phyloP scores from a whole-genome alignment of 2,797 vertebrate species.

The Eulemur albifrons region DNA sequence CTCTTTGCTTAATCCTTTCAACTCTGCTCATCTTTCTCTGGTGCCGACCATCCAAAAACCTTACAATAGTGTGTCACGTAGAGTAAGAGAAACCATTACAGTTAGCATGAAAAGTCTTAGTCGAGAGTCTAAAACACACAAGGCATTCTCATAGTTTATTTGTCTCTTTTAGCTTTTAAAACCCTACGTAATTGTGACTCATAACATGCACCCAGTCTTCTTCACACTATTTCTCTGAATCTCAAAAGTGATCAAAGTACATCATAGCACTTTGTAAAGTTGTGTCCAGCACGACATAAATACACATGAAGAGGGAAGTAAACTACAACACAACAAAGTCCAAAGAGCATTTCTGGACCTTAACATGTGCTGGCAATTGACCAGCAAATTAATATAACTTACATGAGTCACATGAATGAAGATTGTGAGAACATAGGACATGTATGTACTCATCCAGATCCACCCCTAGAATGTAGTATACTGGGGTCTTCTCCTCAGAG shows the following conservation, averaged over 20 bases:
- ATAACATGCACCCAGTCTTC: background rate
- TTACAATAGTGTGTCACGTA: background rate
- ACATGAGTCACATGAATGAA: background rate
- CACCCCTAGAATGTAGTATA: background rate
- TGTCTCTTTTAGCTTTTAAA: background rate
- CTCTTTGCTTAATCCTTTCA: no score
- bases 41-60: no score
- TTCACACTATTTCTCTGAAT: background rate
- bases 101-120: background rate
- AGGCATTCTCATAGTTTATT: background rate
- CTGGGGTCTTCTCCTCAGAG: background rate
- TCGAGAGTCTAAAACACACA: background rate
- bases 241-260: background rate
- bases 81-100: background rate
- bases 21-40: no score
- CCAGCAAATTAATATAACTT: background rate
- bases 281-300: background rate
- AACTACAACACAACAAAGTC: background rate
- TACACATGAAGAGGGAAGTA: background rate
- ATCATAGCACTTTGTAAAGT: background rate
- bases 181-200: background rate
- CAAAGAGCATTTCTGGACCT: background rate
- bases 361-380: background rate
- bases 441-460: background rate
- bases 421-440: rapidly evolving